A percentile compares a stretch with the other conserved stretches of the same genome.
Conservation (phyloP, 2,888 invertebrate genomes). For the Girardia tigrina region DNA sequence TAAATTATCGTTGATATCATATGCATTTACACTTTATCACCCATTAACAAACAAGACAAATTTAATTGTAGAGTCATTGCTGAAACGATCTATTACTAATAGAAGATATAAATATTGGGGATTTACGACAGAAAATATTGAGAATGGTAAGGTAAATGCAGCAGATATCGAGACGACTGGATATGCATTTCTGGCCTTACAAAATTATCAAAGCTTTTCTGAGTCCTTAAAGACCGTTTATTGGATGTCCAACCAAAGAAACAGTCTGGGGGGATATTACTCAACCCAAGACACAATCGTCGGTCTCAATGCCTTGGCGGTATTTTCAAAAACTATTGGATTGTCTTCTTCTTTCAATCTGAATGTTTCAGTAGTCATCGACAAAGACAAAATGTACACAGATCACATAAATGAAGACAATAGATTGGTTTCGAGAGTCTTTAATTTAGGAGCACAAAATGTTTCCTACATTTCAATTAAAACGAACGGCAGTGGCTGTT, state of each 20-base stretch:
- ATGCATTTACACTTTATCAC: neutral
- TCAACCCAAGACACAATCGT: slow-evolving; percentile 43
- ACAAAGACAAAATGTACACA: neutral
- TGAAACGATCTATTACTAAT: neutral
- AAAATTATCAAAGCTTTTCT: slow-evolving; percentile 34
- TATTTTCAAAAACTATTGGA: slow-evolving; percentile 36
- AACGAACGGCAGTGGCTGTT: slow-evolving; percentile 21
- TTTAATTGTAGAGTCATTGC: neutral
- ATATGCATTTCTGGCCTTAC: slow-evolving; percentile 39
- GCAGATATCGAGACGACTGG: slow-evolving; percentile 38
- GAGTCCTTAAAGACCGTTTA: slow-evolving; percentile 36
- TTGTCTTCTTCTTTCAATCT: neutral
- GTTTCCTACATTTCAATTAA: neutral
- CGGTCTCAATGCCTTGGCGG: slow-evolving; percentile 40
- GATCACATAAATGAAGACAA: neutral
- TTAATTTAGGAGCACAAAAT: neutral
- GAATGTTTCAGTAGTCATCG: neutral
- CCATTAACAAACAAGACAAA: neutral
- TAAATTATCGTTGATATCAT: neutral
- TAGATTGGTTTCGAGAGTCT: neutral
- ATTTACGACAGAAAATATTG: neutral
- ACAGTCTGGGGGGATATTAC: slow-evolving; percentile 39
- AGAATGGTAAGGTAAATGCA: slow-evolving; percentile 14
- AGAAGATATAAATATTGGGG: neutral
- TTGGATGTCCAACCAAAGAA: slow-evolving; percentile 39